Conservation (phyloP, 2,888 invertebrate species). For the Dastarcus helophoroides region DNA sequence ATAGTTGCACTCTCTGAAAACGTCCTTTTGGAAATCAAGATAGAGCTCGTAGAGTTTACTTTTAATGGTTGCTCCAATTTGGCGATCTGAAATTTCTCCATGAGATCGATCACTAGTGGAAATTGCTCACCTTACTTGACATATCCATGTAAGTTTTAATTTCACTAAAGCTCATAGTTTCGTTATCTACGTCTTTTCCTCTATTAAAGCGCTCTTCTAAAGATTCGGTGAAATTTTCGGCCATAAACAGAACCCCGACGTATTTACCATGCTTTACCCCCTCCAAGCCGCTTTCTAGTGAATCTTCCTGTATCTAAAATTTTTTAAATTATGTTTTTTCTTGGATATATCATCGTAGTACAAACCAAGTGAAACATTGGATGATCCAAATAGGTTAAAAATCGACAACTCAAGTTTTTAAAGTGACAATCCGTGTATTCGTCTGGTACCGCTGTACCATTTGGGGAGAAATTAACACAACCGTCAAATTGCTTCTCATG, state of each 20-base stretch:
- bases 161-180: slow-evolving; percentile 47
- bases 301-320: slow-evolving; percentile 41
- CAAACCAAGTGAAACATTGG: slow-evolving; percentile 30
- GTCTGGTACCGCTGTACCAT: slow-evolving; percentile 33
- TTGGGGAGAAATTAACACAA: slow-evolving; percentile 23
- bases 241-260: slow-evolving; percentile 56
- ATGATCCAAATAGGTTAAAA: slow-evolving; percentile 46
- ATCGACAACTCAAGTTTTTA: slow-evolving; percentile 49
- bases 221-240: slow-evolving; percentile 59
- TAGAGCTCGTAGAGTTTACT: slow-evolving; percentile 56
- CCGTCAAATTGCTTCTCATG: slow-evolving; percentile 45
- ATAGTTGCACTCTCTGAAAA: slow-evolving; percentile 54
- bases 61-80: slow-evolving; percentile 66
- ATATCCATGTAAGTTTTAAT: slow-evolving; percentile 62
- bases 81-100: slow-evolving; percentile 54
- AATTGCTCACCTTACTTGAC: slow-evolving; percentile 46
- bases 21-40: slow-evolving; percentile 49
- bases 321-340: not conserved
- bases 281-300: slow-evolving; percentile 41
- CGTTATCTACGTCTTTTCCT: slow-evolving; percentile 44
- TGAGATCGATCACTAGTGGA: not conserved
- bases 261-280: slow-evolving; percentile 45
- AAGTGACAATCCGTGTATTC: slow-evolving; percentile 39
- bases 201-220: slow-evolving; percentile 46
- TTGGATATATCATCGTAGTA: slow-evolving; percentile 8